Base-by-base conservation (phyloP, 2,888 invertebrate species). In the Craniophora ligustri region DNA sequence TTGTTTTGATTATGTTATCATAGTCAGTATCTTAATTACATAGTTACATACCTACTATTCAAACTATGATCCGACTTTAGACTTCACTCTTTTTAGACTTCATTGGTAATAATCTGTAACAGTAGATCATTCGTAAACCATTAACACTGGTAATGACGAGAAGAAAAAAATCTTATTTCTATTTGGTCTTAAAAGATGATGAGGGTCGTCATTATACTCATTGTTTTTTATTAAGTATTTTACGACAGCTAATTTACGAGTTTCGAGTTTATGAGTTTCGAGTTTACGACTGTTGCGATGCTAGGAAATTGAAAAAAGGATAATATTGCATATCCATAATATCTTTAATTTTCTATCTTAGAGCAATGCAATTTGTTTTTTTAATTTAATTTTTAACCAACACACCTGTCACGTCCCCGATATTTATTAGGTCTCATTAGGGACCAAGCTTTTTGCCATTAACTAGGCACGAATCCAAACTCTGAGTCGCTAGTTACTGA, bases 151-250 rank as follows among this genome's bases (percentile, higher is more conserved):
- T 16, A 35, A 50, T 40, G 62, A 58, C 39, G 14, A 21, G 41
- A 55, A 51, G 38, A 56, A 49, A 54, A 47, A 55, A 53, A 70
- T 48, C 53, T 56, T 58, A 50, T 55, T 61, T 57, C 50, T 67
- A 39, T 59, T 63, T 63, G 36, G 40, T 38, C 60, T 56, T 69
- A 57, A 75, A 67, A 69, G 49, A 67, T 65, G 57, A 75, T 70
- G 70, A 48, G 53, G 48, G 38, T 47, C 48, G 45, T 65, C 74
- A 67, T 75, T 75, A 70, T 45, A 55, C 44, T 59, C 65, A 75
- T 74, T 72, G 65, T 72, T 70, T 74, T 73, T 75, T 75, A 74
- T 75, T 67, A 70, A 72, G 67, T 73, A 74, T 75, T 74, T 75
- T 74, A 74, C 63, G 70, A 40, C 35, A 44, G 42, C 41, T 65